phyloP scores from a whole-genome alignment of 2,113 vertebrate genomes.

The Elephas maximus region DNA sequence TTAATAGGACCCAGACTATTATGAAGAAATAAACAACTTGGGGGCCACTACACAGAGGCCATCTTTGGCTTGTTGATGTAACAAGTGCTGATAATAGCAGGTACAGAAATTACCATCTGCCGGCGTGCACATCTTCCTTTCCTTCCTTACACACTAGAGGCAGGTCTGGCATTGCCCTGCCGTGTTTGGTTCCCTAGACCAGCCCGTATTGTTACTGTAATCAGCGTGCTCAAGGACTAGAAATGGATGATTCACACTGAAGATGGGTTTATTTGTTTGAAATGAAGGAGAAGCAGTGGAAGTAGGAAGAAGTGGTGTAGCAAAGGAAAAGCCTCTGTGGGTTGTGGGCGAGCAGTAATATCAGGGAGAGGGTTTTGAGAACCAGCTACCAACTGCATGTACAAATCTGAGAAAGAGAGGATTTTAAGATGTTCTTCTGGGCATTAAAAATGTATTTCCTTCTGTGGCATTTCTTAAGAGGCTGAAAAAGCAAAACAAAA shows the following conservation, averaged over 20 bases:
- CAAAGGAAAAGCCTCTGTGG: neutral
- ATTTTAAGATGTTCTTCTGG: neutral
- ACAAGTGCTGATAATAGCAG: neutral
- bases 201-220: neutral
- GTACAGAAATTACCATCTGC: neutral
- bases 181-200: neutral
- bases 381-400: neutral
- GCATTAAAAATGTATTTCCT: slow-evolving; percentile 37
- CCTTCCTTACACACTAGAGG: neutral
- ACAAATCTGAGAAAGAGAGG: neutral
- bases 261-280: neutral
- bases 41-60: neutral
- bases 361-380: neutral
- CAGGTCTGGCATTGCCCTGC: neutral
- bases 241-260: neutral
- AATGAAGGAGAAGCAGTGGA: neutral
- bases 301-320: neutral
- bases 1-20: neutral
- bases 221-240: neutral
- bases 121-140: neutral
- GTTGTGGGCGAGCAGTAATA: neutral
- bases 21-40: neutral
- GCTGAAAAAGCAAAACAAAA: neutral
- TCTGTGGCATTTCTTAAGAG: neutral
- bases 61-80: neutral